Base-by-base conservation (phyloP, 2,888 invertebrate genomes). In the Platycheirus albimanus region DNA sequence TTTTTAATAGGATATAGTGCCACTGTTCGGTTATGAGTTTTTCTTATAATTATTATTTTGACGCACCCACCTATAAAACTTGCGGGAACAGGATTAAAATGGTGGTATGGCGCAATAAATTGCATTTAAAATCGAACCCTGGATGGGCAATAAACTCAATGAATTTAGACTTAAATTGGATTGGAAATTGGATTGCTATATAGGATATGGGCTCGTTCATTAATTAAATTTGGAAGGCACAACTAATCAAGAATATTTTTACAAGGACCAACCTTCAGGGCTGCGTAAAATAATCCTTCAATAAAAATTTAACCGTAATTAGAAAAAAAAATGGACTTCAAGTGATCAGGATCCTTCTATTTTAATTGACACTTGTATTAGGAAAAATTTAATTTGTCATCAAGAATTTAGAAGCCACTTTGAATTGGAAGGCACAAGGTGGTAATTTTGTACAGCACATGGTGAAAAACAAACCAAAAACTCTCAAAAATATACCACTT, bases 121-220 rank as follows among this genome's bases (percentile, higher is more conserved):
- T 49, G 11, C 19, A 10, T 47, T n/a, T n/a, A 0, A 36, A 77
- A 72, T 64, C 77, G 61, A 72, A 67, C 63, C 67, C 54, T 61
- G 38, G n/a, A n/a, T n/a, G n/a, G 54, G 72, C 43, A 56, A 78
- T 83, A 83, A 83, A 83, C 43, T 69, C 83, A 83, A 83, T 83
- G 83, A 83, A 51, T 78, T 54, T 43, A 20, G 69, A 78, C n/a
- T n/a, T n/a, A n/a, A n/a, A n/a, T n/a, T n/a, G n/a, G n/a, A n/a
- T n/a, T n/a, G n/a, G n/a, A n/a, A n/a, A n/a, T n/a, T 83, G 72
- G 54, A 13, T 67, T 30, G 47, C 36, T 7, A n/a, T n/a, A n/a
- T n/a, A 69, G 72, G 78, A 72, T 78, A 72, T 51, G 28, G 38
- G 54, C 3, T 67, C 17, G 56, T 51, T 45, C 28, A 54, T 77